Evolutionary conservation across 2,888 invertebrate genomes (phyloP).

Genomic region (Agonopterix alstromeriana): DNA sequence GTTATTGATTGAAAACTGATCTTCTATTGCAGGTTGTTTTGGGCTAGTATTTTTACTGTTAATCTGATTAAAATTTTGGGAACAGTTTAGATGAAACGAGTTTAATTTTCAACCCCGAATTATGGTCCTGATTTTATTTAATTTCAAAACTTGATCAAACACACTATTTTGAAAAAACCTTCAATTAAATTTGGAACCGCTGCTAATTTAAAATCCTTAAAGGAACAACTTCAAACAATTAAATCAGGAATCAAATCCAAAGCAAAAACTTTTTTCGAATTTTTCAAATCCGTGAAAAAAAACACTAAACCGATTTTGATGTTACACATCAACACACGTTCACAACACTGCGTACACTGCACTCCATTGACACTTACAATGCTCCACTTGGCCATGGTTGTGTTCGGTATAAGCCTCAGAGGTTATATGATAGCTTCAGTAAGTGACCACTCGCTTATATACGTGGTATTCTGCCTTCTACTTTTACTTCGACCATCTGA

Average conservation of each 20-base stretch:
- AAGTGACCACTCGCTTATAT: slow-evolving; percentile 51
- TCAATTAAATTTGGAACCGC: not conserved
- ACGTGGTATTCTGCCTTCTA: slow-evolving; percentile 53
- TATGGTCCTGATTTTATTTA: too few species aligned
- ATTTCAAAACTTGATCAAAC: too few species aligned
- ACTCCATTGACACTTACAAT: slow-evolving; percentile 65
- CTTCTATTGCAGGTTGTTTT: not conserved
- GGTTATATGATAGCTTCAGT: slow-evolving; percentile 50
- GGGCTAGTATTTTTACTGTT: not conserved
- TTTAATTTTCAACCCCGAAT: not conserved
- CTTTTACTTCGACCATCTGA: slow-evolving; percentile 65
- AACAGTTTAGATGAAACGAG: not conserved
- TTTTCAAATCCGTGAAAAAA: not conserved
- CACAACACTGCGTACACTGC: slow-evolving; percentile 50
- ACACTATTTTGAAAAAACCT: not conserved
- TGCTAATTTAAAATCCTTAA: not conserved
- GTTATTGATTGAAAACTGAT: too few species aligned
- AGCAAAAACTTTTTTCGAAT: not conserved
- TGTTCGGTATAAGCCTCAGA: slow-evolving; percentile 38
- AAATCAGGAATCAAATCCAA: not conserved
- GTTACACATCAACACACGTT: slow-evolving; percentile 9
- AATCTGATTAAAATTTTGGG: not conserved
- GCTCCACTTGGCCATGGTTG: slow-evolving; percentile 66
- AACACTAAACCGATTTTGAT: slow-evolving; percentile 5
- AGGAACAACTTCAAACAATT: not conserved